Evolutionary conservation across 2,113 vertebrate genomes (phyloP), one percentile per base, ranked within the genome.

Genomic region (Ctenomys sociabilis): DNA sequence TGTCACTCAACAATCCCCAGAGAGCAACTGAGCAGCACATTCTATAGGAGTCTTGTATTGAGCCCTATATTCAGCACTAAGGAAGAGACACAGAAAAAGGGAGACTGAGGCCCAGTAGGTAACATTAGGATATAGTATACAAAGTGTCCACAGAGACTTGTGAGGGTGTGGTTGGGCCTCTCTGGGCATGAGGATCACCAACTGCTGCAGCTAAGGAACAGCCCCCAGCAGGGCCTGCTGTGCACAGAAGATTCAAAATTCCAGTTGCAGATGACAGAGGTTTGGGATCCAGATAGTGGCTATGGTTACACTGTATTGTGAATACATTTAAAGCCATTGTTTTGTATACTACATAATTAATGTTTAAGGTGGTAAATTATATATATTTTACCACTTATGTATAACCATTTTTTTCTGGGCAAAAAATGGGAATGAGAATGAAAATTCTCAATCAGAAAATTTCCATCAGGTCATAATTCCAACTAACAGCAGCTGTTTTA

Each of bases 361-460:
- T 77, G 22, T 40, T 16, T 77, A 45, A 40, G 73, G 28, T 45
- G 73, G 43, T 77, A 45, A 73, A 40, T 77, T 28, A 77, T 77
- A 22, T 72, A 37, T 72, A 37, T 72, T 72, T 72, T 37, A 45
- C 12, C 22, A 77, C 40, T 43, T 75, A 26, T 43, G 24, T 45
- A 30, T 45, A 77, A 30, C 26, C 73, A 14, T 28, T 77, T 45
- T 43, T 45, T 43, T 77, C 73, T 8, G 5, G 40, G 40, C 8
- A 30, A 77, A 77, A 77, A 96, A 96, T 94, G 92, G 95, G 94
- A 97, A 43, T 30, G 40, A 92, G 54, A 52, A 52, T 52, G 88
- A 95, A 66, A 94, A 94, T 89, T 90, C 64, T 90, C 1, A 14
- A 30, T 75, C 40, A 75, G 72, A 75, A 75, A 75, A 24, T 5